A percentile compares a stretch with the other conserved stretches of the same genome.
phyloP scores from a whole-genome alignment of 1,140 invertebrate genomes.

The Platyscapa corneri region DNA sequence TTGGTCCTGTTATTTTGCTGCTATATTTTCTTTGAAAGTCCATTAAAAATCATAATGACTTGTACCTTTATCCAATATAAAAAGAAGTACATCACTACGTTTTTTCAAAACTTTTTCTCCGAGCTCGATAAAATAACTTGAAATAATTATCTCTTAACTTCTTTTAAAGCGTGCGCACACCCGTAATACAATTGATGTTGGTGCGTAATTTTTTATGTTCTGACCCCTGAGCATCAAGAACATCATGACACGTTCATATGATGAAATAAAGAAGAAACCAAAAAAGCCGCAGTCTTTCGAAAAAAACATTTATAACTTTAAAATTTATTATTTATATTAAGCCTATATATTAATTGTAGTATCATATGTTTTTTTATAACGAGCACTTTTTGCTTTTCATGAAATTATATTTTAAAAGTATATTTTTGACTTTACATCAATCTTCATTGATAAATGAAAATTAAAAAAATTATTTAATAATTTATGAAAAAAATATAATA shows the following conservation, averaged over 20 bases:
- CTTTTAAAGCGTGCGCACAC: neutral
- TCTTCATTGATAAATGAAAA: neutral
- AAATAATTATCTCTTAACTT: constrained; percentile 19
- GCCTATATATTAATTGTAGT: neutral
- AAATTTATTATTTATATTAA: neutral
- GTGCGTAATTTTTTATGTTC: neutral
- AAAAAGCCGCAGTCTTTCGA: neutral
- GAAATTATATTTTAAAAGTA: no score
- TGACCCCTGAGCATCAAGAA: neutral
- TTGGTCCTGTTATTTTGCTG: neutral
- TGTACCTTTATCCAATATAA: neutral
- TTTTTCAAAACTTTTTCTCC: constrained; percentile 6
- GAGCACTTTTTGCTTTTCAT: neutral
- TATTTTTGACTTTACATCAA: neutral
- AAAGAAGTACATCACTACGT: neutral
- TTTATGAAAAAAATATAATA: no score
- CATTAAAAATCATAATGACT: constrained; percentile 23
- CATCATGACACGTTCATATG: neutral
- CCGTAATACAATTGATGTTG: constrained; percentile 2
- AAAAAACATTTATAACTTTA: neutral
- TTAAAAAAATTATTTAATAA: no score
- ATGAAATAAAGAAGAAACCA: neutral
- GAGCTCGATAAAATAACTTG: constrained; percentile 25
- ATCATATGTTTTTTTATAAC: neutral
- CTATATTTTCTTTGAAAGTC: constrained; percentile 13